These are phyloP conservation scores for Athripsodes cinereus DNA, from an alignment of 2,888 invertebrate species.

Conservation along the genomic window DNA sequence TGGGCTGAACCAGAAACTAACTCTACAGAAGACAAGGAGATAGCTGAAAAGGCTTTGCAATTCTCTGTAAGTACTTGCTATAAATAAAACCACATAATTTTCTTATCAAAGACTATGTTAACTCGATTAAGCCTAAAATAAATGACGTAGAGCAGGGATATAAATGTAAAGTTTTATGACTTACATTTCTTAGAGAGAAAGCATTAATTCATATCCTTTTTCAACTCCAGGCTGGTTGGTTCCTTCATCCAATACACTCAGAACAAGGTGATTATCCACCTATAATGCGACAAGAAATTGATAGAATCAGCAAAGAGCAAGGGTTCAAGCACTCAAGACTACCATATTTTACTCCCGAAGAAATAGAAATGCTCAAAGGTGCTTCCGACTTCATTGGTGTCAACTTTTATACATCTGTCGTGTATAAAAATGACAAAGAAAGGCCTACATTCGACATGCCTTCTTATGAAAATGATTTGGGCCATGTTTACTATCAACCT, in stretches of 20 bases:
- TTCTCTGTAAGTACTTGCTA: constrained; percentile 35
- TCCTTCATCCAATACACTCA: constrained; percentile 48
- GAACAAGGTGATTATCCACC: constrained; percentile 45
- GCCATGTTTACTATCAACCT: constrained; percentile 18
- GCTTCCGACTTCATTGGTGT: constrained; percentile 60
- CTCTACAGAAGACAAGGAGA: constrained; percentile 38
- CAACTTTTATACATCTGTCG: constrained; percentile 53
- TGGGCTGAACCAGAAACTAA: constrained; percentile 40
- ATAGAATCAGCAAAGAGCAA: constrained; percentile 41
- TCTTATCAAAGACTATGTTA: no score
- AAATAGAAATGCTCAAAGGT: constrained; percentile 33
- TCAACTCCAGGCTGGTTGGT: constrained; percentile 40
- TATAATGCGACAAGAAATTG: constrained; percentile 42
- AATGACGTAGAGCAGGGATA: no score
- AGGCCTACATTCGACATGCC: constrained; percentile 12
- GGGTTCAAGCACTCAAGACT: constrained; percentile 46
- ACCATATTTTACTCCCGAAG: constrained; percentile 42
- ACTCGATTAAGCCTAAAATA: no score
- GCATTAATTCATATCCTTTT: neutral
- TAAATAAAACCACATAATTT: neutral
- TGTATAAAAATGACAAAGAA: constrained; percentile 26
- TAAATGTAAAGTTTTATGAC: no score
- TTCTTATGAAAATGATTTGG: constrained; percentile 21
- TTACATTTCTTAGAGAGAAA: neutral
- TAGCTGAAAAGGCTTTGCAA: constrained; percentile 42